Conservation (phyloP, 2,113 vertebrate genomes). For the Notarius lentiginosus region DNA sequence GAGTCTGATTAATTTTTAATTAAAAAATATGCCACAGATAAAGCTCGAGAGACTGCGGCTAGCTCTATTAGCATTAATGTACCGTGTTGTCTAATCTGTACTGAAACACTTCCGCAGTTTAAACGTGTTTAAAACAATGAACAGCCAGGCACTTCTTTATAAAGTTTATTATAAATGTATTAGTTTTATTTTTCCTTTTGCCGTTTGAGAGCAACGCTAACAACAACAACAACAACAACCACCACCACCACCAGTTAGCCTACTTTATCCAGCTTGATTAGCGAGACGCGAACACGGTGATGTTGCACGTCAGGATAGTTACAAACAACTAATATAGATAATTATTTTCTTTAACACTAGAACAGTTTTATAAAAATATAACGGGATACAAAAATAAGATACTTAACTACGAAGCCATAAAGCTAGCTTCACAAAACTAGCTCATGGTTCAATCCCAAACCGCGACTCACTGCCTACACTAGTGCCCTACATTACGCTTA, state of each 20-base stretch:
- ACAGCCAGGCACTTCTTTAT: no score
- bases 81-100: not conserved
- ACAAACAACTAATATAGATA: no score
- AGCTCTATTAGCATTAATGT: not conserved
- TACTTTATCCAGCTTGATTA: not conserved
- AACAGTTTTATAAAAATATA: not conserved
- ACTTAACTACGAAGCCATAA: not conserved
- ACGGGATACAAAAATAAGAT: no score
- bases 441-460: not conserved
- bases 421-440: not conserved
- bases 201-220: not conserved
- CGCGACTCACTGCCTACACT: not conserved
- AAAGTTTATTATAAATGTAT: not conserved
- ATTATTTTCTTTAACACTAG: not conserved
- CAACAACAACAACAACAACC: constrained; percentile 5
- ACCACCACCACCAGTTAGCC: constrained; percentile 16
- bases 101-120: not conserved
- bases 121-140: not conserved
- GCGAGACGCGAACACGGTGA: not conserved
- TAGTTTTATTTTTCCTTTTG: not conserved
- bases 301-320: not conserved
- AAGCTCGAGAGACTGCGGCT: not conserved
- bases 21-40: no score
- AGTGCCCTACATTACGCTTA: not conserved
- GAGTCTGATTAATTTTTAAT: no score